Conservation (phyloP, 2,888 invertebrate species). For the Acholoe squamosa region DNA sequence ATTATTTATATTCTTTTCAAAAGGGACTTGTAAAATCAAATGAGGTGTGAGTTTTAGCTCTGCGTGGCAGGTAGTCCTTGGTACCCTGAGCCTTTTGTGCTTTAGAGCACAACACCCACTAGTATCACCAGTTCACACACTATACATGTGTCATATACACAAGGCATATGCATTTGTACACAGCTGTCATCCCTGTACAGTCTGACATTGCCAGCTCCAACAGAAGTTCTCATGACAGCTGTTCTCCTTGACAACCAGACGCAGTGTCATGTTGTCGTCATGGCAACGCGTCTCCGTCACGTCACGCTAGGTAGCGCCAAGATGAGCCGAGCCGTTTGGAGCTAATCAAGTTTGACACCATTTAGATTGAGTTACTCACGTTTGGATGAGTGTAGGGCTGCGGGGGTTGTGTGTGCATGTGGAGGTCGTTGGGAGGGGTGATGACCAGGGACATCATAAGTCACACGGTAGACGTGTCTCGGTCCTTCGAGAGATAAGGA, state of each 20-base stretch:
- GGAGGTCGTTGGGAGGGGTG: neutral
- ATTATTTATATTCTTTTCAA: too few species aligned
- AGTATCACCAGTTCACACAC: too few species aligned
- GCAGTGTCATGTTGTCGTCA: neutral
- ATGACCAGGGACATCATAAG: neutral
- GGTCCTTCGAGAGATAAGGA: neutral
- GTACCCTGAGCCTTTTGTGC: too few species aligned
- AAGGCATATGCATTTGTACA: too few species aligned
- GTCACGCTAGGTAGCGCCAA: neutral
- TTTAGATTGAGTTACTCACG: constrained; percentile 44
- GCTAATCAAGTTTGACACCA: constrained; percentile 49
- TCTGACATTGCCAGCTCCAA: neutral
- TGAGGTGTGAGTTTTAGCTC: too few species aligned
- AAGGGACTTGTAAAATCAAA: too few species aligned
- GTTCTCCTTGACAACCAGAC: neutral
- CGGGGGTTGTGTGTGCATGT: neutral
- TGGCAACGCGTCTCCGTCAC: constrained; percentile 31
- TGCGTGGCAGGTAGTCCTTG: too few species aligned
- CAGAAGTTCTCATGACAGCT: constrained; percentile 29
- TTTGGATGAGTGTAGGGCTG: neutral
- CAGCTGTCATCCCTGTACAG: too few species aligned
- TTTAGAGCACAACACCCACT: too few species aligned
- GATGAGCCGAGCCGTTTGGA: constrained; percentile 24
- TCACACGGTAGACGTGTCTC: neutral
- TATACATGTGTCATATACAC: too few species aligned